phyloP scores from a whole-genome alignment of 2,113 vertebrate species.

The Synodontis membranacea region DNA sequence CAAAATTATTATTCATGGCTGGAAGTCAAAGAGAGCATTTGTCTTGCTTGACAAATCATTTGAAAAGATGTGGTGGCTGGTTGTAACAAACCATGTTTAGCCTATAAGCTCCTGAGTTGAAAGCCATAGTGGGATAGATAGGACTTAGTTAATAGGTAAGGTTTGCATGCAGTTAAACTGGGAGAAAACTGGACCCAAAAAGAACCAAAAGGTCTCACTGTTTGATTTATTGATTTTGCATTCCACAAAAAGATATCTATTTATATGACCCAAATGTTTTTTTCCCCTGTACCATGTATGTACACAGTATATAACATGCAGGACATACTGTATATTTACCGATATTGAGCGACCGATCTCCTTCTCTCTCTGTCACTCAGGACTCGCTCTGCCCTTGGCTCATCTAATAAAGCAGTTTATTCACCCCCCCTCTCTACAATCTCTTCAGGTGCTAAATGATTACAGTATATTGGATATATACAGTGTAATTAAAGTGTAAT shows the following conservation, averaged over 20 bases:
- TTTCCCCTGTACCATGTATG: neutral
- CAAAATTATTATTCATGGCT: too few relatives aligned
- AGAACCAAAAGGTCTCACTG: neutral
- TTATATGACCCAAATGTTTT: neutral
- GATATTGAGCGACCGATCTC: neutral
- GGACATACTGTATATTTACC: neutral
- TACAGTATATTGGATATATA: neutral
- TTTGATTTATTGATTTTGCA: neutral
- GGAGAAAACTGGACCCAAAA: neutral
- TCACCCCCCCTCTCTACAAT: slow-evolving; percentile 53
- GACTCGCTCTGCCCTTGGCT: slow-evolving; percentile 70
- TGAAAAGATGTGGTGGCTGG: neutral
- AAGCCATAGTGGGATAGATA: neutral
- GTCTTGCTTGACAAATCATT: neutral
- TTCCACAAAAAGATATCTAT: neutral
- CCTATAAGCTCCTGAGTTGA: neutral
- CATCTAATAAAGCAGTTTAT: slow-evolving; percentile 61
- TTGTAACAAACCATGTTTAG: neutral
- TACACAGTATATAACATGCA: neutral
- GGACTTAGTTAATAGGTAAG: neutral
- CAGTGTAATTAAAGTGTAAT: neutral
- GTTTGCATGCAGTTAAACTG: neutral
- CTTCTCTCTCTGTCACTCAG: slow-evolving; percentile 57
- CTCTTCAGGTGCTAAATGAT: slow-evolving; percentile 61
- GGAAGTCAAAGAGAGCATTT: neutral